Percentiles rank a stretch among this genome's conserved stretches.
Conservation (phyloP, 2,888 invertebrate genomes). For the Eustalomyia histrio region DNA sequence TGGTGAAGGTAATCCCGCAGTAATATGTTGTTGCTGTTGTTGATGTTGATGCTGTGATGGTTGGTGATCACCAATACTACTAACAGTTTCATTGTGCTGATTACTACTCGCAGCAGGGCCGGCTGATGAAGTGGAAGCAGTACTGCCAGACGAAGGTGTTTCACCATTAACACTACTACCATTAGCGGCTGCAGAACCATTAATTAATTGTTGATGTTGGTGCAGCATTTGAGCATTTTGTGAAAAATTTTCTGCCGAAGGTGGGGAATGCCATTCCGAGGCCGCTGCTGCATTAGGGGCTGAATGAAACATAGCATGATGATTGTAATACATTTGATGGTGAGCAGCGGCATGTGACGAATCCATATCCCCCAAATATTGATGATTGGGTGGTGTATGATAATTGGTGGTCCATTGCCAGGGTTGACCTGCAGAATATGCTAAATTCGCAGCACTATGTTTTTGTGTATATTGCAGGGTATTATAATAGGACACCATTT, state of each 20-base stretch:
- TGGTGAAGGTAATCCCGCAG: constrained; percentile 81
- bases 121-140: constrained; percentile 62
- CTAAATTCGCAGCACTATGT: constrained; percentile 82
- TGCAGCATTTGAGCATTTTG: constrained; percentile 75
- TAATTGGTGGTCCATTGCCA: constrained; percentile 81
- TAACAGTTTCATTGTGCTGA: constrained; percentile 57
- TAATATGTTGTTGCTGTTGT: constrained; percentile 70
- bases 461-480: constrained; percentile 84
- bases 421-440: constrained; percentile 79
- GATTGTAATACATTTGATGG: constrained; percentile 80
- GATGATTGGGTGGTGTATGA: constrained; percentile 78
- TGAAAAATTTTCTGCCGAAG: constrained; percentile 71
- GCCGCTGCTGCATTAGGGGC: constrained; percentile 71
- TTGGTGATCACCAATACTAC: constrained; percentile 68
- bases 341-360: constrained; percentile 76
- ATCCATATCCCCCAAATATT: constrained; percentile 79
- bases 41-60: constrained; percentile 67
- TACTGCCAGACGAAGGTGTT: constrained; percentile 51
- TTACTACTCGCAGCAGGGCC: constrained; percentile 62
- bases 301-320: constrained; percentile 80
- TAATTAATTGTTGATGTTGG: constrained; percentile 71
- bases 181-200: constrained; percentile 71
- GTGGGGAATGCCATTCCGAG: constrained; percentile 76
- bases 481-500: constrained; percentile 87
- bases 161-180: constrained; percentile 56